Evolutionary conservation across 2,797 vertebrate genomes (phyloP).

Genomic region (Nannoperca australis): DNA sequence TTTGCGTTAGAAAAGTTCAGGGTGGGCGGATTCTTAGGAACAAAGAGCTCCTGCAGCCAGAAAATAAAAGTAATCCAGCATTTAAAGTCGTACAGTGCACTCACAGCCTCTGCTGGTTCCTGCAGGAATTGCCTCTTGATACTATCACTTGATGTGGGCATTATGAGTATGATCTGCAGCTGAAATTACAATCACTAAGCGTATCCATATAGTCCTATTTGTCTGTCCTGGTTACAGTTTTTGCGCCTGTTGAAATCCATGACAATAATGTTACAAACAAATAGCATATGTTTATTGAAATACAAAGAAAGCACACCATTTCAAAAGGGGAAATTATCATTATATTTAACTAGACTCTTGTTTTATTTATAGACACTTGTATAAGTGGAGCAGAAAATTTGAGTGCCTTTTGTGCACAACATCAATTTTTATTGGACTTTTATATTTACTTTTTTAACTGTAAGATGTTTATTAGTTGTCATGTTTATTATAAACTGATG

Average conservation of each 20-base stretch:
- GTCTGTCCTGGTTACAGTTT: constrained; percentile 43
- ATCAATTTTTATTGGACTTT: constrained; percentile 79
- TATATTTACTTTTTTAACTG: constrained; percentile 74
- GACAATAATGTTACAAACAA: constrained; percentile 41
- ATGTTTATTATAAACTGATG: constrained; percentile 67
- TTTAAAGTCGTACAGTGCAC: constrained; percentile 47
- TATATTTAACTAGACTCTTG: constrained; percentile 69
- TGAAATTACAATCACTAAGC: constrained; percentile 26
- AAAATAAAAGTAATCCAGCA: constrained; percentile 42
- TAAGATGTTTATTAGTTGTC: constrained; percentile 69
- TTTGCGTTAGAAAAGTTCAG: constrained; percentile 18
- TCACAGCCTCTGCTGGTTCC: constrained; percentile 66
- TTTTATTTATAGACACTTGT: constrained; percentile 86
- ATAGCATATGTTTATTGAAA: constrained; percentile 46
- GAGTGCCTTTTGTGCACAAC: constrained; percentile 93
- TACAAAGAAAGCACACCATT: constrained; percentile 73
- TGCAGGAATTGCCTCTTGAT: constrained; percentile 54
- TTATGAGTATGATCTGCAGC: constrained; percentile 38
- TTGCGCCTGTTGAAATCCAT: constrained; percentile 52
- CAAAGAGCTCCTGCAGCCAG: constrained; percentile 31
- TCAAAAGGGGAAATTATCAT: constrained; percentile 52
- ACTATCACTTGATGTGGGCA: constrained; percentile 24
- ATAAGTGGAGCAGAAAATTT: constrained; percentile 74
- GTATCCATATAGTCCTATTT: constrained; percentile 27
- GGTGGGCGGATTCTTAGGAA: constrained; percentile 15